A percentile compares a stretch with the other conserved stretches of the same genome.
Conservation (phyloP, 2,888 invertebrate species). For the Drosophila ustulata region DNA sequence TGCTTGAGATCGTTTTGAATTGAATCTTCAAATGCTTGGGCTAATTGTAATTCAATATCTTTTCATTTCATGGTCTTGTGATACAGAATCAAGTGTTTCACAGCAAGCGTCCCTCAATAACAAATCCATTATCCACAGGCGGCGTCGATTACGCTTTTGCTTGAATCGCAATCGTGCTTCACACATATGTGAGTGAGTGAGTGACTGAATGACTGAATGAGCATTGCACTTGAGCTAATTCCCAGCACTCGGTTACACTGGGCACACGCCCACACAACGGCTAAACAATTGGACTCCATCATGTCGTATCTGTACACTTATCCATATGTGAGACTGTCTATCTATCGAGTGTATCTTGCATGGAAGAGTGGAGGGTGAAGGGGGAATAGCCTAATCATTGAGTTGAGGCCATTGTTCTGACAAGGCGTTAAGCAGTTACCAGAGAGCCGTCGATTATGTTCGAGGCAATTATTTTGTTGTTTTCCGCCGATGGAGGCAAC, state of each 20-base stretch:
- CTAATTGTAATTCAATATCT: slow-evolving; percentile 58
- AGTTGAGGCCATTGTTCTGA: slow-evolving; percentile 72
- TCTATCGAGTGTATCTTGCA: slow-evolving; percentile 2
- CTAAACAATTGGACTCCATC: slow-evolving; percentile 43
- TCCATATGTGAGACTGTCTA: slow-evolving; percentile 28
- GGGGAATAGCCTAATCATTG: slow-evolving; percentile 50
- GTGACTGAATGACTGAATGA: slow-evolving; percentile 2
- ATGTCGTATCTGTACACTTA: slow-evolving; percentile 15
- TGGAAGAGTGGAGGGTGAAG: not conserved
- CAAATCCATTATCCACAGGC: slow-evolving; percentile 67
- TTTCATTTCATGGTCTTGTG: slow-evolving; percentile 8
- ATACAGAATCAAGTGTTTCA: slow-evolving; percentile 38
- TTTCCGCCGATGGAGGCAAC: slow-evolving; percentile 65
- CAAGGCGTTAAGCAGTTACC: slow-evolving; percentile 78
- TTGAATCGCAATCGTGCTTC: slow-evolving; percentile 53
- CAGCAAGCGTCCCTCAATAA: slow-evolving; percentile 59
- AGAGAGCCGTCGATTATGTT: slow-evolving; percentile 61
- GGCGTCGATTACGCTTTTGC: slow-evolving; percentile 45
- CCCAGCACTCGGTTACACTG: slow-evolving; percentile 51
- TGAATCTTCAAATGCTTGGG: slow-evolving; percentile 21
- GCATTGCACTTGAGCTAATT: slow-evolving; percentile 76
- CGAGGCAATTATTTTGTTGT: slow-evolving; percentile 66
- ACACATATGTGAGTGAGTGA: slow-evolving; percentile 55
- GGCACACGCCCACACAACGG: slow-evolving; percentile 49
- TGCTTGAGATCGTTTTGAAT: not conserved